Evolutionary conservation across 2,888 invertebrate species (phyloP).

Genomic region (Neocrepidodera transversa): DNA sequence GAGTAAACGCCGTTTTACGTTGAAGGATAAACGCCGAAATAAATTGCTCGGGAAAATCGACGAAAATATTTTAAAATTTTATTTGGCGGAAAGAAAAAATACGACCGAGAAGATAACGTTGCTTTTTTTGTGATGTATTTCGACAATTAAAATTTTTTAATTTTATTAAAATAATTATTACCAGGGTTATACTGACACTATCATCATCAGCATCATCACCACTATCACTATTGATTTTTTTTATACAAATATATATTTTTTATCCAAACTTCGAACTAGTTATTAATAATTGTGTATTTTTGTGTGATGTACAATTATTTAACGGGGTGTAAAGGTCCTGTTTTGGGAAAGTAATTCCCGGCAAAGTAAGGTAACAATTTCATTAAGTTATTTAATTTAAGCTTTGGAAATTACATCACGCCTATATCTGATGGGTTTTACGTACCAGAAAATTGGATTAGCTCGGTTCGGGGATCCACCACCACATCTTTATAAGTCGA

Average conservation of each 20-base stretch:
- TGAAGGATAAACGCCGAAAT: constrained; percentile 6
- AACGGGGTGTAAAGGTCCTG: background rate
- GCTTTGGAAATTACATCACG: constrained; percentile 29
- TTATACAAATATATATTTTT: too few relatives aligned
- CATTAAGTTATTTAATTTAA: constrained; percentile 35
- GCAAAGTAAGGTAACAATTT: constrained; percentile 33
- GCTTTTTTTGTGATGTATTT: too few relatives aligned
- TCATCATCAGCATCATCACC: too few relatives aligned
- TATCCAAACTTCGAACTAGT: too few relatives aligned
- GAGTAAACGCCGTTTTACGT: constrained; percentile 10
- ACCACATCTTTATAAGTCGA: constrained; percentile 27
- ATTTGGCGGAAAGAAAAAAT: constrained; percentile 3
- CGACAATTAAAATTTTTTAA: too few relatives aligned
- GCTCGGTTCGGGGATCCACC: constrained; percentile 23
- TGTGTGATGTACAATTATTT: too few relatives aligned
- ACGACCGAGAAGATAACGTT: too few relatives aligned
- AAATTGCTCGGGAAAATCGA: constrained; percentile 12
- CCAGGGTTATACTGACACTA: too few relatives aligned
- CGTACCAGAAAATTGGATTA: constrained; percentile 38
- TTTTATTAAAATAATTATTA: too few relatives aligned
- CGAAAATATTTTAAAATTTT: constrained; percentile 13
- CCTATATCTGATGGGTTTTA: constrained; percentile 29
- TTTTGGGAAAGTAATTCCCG: constrained; percentile 10
- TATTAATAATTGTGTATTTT: too few relatives aligned
- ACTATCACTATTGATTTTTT: too few relatives aligned